phyloP scores from a whole-genome alignment of 2,888 invertebrate species.

The Xanthorhoe designata region DNA sequence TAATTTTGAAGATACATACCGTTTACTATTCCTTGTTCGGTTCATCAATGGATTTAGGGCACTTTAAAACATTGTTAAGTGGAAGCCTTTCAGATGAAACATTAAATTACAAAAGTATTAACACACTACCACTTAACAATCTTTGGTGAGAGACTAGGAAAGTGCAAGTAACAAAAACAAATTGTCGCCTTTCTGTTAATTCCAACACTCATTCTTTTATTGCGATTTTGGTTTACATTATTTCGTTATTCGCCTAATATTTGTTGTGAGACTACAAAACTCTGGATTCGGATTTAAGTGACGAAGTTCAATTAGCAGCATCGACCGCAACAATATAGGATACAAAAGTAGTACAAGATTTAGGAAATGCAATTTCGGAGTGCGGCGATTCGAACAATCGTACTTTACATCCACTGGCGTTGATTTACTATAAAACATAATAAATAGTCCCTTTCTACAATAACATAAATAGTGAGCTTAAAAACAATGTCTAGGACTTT shows the following conservation, averaged over 20 bases:
- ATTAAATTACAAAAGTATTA: neutral
- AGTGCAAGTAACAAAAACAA: slow-evolving; percentile 71
- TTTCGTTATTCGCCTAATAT: slow-evolving; percentile 74
- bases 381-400: slow-evolving; percentile 52
- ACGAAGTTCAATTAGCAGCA: slow-evolving; percentile 54
- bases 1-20: slow-evolving; percentile 81
- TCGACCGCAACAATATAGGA: slow-evolving; percentile 4
- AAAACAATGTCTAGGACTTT: slow-evolving; percentile 64
- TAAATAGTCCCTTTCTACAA: slow-evolving; percentile 78
- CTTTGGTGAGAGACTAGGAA: slow-evolving; percentile 38
- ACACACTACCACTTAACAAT: slow-evolving; percentile 12
- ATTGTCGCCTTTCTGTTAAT: slow-evolving; percentile 83
- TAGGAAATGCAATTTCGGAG: slow-evolving; percentile 34
- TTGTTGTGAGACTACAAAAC: slow-evolving; percentile 84
- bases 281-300: slow-evolving; percentile 56
- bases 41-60: slow-evolving; percentile 53
- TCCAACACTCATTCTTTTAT: slow-evolving; percentile 86
- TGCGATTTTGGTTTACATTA: slow-evolving; percentile 81
- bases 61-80: slow-evolving; percentile 20
- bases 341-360: slow-evolving; percentile 6
- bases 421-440: slow-evolving; percentile 69
- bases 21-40: slow-evolving; percentile 62
- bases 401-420: slow-evolving; percentile 59
- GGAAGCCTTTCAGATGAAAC: slow-evolving; percentile 1
- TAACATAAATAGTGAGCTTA: slow-evolving; percentile 80